A percentile compares a stretch with the other conserved stretches of the same genome.
Evolutionary conservation across 2,888 invertebrate genomes (phyloP).

Genomic region (Cryptosula pallasiana): DNA sequence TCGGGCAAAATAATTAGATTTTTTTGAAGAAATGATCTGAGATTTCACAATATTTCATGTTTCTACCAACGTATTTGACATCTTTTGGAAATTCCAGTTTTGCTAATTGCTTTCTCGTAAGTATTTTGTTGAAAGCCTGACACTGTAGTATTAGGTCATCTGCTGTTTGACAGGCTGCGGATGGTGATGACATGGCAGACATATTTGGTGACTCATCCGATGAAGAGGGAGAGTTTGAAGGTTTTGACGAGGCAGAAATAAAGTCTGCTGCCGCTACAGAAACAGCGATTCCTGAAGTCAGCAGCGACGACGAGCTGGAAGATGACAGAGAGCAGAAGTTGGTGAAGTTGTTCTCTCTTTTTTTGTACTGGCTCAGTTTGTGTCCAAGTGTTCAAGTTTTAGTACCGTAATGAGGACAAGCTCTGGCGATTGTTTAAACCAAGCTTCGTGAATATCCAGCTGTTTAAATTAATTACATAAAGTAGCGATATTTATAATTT

Average conservation of each 20-base stretch:
- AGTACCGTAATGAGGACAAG: too few species aligned
- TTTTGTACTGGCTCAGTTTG: too few species aligned
- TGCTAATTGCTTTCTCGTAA: neutral
- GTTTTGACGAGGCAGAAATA: slow-evolving; percentile 48
- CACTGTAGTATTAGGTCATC: neutral
- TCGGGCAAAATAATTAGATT: too few species aligned
- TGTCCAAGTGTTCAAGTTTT: too few species aligned
- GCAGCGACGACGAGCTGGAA: slow-evolving; percentile 26
- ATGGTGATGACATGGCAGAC: slow-evolving; percentile 53
- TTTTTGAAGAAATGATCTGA: too few species aligned
- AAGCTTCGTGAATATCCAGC: too few species aligned
- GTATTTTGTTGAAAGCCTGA: neutral
- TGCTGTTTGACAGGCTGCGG: too few species aligned
- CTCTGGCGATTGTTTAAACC: too few species aligned
- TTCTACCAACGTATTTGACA: neutral
- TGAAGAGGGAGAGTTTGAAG: slow-evolving; percentile 55
- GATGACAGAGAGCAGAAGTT: slow-evolving; percentile 21
- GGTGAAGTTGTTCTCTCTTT: too few species aligned
- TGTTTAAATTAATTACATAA: too few species aligned
- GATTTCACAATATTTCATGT: neutral
- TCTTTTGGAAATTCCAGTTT: neutral
- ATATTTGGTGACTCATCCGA: slow-evolving; percentile 56
- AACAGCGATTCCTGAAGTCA: slow-evolving; percentile 17
- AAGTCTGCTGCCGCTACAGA: slow-evolving; percentile 33
- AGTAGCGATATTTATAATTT: too few species aligned